Evolutionary conservation across 2,113 vertebrate species (phyloP).

Genomic region (Irena cyanogastra): DNA sequence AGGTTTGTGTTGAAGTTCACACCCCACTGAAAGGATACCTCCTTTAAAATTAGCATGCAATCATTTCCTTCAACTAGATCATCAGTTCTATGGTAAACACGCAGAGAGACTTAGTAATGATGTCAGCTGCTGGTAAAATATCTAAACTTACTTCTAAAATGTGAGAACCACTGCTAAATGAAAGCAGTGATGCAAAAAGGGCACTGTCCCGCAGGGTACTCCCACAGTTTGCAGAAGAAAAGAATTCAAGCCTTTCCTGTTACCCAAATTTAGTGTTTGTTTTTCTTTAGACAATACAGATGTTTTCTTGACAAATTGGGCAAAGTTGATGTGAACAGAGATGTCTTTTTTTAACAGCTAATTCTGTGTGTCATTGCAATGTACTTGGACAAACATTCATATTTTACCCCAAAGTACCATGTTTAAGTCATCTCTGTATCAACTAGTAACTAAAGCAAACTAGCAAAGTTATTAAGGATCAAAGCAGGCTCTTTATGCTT

Average conservation of each 20-base stretch:
- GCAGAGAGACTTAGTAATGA: background rate
- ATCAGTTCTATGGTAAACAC: background rate
- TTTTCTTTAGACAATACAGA: background rate
- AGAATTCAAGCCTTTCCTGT: background rate
- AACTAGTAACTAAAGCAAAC: conserved; percentile 7
- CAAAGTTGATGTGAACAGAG: background rate
- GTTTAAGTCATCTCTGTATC: background rate
- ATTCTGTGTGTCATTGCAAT: background rate
- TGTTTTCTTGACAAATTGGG: background rate
- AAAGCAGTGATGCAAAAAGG: background rate
- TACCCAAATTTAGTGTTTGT: background rate
- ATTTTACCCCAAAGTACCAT: background rate
- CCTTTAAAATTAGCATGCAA: background rate
- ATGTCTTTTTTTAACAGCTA: background rate
- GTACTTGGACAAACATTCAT: background rate
- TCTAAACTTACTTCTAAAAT: background rate
- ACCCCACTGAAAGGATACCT: background rate
- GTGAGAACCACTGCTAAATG: background rate
- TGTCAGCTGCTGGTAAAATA: conserved; percentile 10
- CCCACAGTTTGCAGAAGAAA: background rate
- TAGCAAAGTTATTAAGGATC: background rate
- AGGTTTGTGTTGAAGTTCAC: background rate
- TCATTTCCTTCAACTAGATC: background rate
- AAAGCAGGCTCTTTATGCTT: background rate
- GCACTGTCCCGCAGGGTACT: background rate